Conservation (phyloP, 2,113 vertebrate genomes). For the Hydrochoerus hydrochaeris region DNA sequence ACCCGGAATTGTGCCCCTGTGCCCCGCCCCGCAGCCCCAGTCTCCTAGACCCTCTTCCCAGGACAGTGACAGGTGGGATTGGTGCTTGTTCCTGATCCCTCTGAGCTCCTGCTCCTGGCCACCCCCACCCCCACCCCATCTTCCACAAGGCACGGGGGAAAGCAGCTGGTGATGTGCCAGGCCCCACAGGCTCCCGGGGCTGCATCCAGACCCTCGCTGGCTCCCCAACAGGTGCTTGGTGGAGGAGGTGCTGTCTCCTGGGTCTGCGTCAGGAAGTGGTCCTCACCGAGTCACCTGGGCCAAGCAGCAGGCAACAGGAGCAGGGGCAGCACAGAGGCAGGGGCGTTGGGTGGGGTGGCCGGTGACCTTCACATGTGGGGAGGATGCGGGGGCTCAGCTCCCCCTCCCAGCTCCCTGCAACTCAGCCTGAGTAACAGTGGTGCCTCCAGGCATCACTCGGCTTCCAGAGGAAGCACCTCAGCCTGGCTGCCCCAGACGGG, state of each 20-base stretch:
- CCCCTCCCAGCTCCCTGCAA: conserved; percentile 61
- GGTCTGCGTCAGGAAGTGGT: not conserved
- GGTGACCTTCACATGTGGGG: not conserved
- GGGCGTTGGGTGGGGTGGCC: not conserved
- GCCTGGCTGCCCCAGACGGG: conserved; percentile 61
- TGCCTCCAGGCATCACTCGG: not conserved
- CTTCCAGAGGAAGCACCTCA: conserved; percentile 69
- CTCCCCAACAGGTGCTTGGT: too few species aligned
- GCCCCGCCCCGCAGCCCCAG: not conserved
- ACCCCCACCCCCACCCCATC: not conserved
- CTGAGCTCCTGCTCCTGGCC: not conserved
- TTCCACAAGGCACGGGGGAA: not conserved
- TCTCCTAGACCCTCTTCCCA: not conserved
- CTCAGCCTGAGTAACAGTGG: conserved; percentile 67
- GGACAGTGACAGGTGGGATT: not conserved
- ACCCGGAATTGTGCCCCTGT: not conserved
- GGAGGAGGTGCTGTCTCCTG: too few species aligned
- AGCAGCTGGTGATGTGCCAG: too few species aligned
- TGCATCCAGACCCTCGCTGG: too few species aligned
- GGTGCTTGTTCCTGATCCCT: not conserved
- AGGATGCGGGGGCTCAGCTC: not conserved
- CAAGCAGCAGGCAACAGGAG: not conserved
- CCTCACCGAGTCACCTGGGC: not conserved
- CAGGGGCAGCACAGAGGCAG: not conserved
- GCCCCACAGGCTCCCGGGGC: too few species aligned